Evolutionary conservation across 1,140 invertebrate species (phyloP), one percentile per base, ranked within the genome.

Genomic region (Zaprionus africanus): DNA sequence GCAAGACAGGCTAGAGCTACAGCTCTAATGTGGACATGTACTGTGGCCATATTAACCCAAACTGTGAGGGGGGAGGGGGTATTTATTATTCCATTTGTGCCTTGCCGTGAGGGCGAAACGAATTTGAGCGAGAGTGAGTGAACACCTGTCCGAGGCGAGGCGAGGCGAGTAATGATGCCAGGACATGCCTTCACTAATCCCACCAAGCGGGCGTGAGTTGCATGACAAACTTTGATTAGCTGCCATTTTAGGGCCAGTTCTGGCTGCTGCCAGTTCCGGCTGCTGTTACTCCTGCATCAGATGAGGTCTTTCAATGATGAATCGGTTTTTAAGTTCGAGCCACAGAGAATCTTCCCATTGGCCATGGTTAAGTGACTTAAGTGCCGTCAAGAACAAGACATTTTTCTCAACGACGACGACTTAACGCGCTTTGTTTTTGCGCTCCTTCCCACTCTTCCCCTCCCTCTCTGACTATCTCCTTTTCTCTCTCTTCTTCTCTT

Each of bases 331-430:
- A 76, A 84, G 79, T 82, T 82, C 68, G 24, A 54, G 67, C 72
- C 65, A 79, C 56, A 54, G 60, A 54, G 65, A 53, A 67, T 58
- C 46, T 34, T 69, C 75, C 75, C 78, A 79, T 76, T 84, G 85
- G 78, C 71, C 81, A 73, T 84, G 84, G 84, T 90, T 84, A 90
- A 90, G 85, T 88, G 84, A 90, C 85, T 88, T 88, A 84, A 87
- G 85, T 88, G 84, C 67, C 72, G 79, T 79, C 79, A 76, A 87
- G 65, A 46, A 46, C 41, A 43, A 43, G 41, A 43, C 64, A 64
- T 53, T 62, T 76, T 65, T 38, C n/a, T 28, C n/a, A 17, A 70
- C 62, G 17, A 70, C 62, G 62, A 66, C 66, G 73, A 76, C 77
- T 69, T 75, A 78, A 58, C 67, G 77, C 69, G 74, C 43, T 78